Base-by-base conservation (phyloP, 2,797 vertebrate species). In the Margarornis squamiger region DNA sequence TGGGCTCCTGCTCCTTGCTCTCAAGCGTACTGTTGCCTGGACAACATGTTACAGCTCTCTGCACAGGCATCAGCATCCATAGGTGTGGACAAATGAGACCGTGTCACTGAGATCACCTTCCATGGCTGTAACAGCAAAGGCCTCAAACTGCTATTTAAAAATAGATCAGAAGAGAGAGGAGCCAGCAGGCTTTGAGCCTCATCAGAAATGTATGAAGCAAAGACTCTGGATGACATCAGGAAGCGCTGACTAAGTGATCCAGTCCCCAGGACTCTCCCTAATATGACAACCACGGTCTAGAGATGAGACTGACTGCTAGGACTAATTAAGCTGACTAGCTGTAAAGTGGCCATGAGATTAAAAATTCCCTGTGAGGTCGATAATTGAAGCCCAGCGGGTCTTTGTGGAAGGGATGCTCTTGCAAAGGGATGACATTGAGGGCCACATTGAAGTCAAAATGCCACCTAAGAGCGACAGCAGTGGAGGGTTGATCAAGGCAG, bases 71-170 rank as follows among this genome's bases (percentile, higher is more conserved):
- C 85, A 43, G 12, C 66, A 76, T 49, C 68, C 57, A 1, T 11
- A 45, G 45, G 0, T 4, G 14, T 0, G 8, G 41, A 71, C n/a
- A 75, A 78, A 66, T 2, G 32, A 54, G 82, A 10, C 63, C 1
- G 14, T 32, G 79, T 66, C 82, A 49, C 4, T 0, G 30, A 51
- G 20, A 92, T 38, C 91, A 30, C 48, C 82, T 58, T 83, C 75
- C 18, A 3, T 1, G 39, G 34, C 79, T 83, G 6, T 0, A 38
- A 66, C 38, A 52, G 73, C 82, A 63, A 63, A 70, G 76, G 51
- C 55, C 86, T 38, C 82, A 39, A 52, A 75, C 17, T 39, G 67
- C 66, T 94, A 75, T 92, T 84, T 92, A 91, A 93, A 95, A 93
- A 83, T 63, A 92, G 76, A 79, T 78, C 45, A 70, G 75, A 89